These are phyloP conservation scores for Leucosticte australis DNA, from an alignment of 2,113 vertebrate species.

Conservation along the genomic window DNA sequence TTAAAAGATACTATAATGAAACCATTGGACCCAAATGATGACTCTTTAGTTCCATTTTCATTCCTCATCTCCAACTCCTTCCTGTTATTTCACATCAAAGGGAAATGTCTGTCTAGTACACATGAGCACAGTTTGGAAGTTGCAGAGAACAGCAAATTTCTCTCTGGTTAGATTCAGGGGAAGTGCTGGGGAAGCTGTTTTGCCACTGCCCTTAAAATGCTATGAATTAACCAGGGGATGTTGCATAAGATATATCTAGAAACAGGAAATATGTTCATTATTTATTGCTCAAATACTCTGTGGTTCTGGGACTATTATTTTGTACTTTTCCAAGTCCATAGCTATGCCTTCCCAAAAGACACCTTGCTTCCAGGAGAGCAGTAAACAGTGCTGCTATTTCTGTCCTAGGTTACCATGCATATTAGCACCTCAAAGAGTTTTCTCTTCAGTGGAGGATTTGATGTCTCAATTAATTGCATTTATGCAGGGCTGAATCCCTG, in stretches of 20 bases:
- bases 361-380: background rate
- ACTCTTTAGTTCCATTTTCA: background rate
- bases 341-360: background rate
- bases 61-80: background rate
- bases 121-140: background rate
- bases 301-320: background rate
- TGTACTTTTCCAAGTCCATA: background rate
- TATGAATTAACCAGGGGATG: background rate
- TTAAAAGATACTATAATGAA: background rate
- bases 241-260: background rate
- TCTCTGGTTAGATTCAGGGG: background rate
- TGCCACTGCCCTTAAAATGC: background rate
- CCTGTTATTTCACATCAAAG: background rate
- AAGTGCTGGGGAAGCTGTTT: background rate
- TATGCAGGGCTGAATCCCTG: background rate
- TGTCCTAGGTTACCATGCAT: background rate
- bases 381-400: background rate
- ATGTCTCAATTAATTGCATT: background rate
- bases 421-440: background rate
- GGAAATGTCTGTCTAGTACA: background rate
- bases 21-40: background rate
- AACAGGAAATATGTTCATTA: background rate
- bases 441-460: background rate
- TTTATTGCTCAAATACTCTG: background rate
- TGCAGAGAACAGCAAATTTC: background rate